Evolutionary conservation across 2,113 vertebrate species (phyloP).

Genomic region (Nannospalax galili): DNA sequence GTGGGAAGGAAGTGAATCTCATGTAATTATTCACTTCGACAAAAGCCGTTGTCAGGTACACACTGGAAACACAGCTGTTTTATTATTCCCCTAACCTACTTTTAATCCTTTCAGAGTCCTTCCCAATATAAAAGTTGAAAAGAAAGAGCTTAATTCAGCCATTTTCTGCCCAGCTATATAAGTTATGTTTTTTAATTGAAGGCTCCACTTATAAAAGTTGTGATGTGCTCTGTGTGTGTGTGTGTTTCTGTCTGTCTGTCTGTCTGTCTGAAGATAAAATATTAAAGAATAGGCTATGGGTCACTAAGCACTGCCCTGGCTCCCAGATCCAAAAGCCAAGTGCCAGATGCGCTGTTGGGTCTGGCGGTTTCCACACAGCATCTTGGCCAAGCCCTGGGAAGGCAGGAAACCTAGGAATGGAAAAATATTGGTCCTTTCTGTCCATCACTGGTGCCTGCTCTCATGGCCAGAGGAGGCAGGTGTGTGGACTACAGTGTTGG

Average conservation of each 20-base stretch:
- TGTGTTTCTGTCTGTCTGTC: background rate
- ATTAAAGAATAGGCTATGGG: conserved; percentile 20
- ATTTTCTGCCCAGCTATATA: conserved; percentile 85
- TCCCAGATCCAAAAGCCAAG: background rate
- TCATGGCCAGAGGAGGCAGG: background rate
- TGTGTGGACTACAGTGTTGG: background rate
- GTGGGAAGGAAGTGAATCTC: conserved; percentile 90
- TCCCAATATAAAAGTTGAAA: conserved; percentile 75
- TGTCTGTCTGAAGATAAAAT: conserved; percentile 64
- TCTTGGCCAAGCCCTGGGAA: background rate
- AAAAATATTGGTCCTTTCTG: background rate
- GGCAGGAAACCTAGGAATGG: background rate
- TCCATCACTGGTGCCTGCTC: background rate
- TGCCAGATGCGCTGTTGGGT: conserved; percentile 62
- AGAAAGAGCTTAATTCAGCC: conserved; percentile 87
- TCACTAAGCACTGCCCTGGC: conserved; percentile 57
- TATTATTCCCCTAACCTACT: conserved; percentile 90
- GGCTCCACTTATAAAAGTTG: conserved; percentile 77
- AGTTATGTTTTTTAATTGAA: conserved; percentile 83
- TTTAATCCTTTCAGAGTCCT: conserved; percentile 86
- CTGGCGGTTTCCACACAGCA: conserved; percentile 33
- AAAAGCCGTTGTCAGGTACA: conserved; percentile 90
- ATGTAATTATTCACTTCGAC: conserved; percentile 89
- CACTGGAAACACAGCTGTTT: conserved; percentile 88
- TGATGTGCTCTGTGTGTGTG: background rate